phyloP scores from a whole-genome alignment of 1,140 invertebrate species.

The Pseudomyrmex dendroicus region DNA sequence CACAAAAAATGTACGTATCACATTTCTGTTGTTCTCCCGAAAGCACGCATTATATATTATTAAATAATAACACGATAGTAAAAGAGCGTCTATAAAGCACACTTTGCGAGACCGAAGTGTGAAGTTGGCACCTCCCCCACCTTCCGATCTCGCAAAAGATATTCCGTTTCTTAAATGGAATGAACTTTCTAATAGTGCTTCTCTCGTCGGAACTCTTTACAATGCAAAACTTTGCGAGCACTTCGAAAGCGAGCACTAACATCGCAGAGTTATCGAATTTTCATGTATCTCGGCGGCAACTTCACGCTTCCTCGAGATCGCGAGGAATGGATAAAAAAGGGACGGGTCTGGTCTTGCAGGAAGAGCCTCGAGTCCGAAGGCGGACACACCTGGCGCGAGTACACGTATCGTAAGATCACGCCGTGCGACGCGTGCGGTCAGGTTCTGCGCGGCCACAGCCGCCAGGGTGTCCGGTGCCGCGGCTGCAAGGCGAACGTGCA shows the following conservation, averaged over 20 bases:
- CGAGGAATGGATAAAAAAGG: neutral
- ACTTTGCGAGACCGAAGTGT: neutral
- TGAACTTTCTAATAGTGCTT: no score
- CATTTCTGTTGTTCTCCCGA: neutral
- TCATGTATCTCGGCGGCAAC: no score
- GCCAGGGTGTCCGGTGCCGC: conserved; percentile 95
- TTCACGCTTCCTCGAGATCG: neutral
- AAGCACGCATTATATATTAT: neutral
- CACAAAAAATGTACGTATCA: neutral
- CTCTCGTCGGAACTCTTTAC: no score
- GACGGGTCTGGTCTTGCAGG: conserved; percentile 81
- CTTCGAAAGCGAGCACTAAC: no score
- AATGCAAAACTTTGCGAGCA: no score
- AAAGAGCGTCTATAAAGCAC: neutral
- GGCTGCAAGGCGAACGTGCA: conserved; percentile 97
- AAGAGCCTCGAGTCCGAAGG: conserved; percentile 90
- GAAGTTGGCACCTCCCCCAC: no score
- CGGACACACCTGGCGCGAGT: conserved; percentile 95
- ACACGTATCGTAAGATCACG: conserved; percentile 98
- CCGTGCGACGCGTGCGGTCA: conserved; percentile 97
- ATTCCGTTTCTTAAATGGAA: no score
- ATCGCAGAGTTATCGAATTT: no score
- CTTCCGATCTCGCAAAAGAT: no score
- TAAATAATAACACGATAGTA: neutral
- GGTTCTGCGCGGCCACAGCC: conserved; percentile 95